Conservation (phyloP, 92 coral and sea anemone genomes). For the Porites rus region DNA sequence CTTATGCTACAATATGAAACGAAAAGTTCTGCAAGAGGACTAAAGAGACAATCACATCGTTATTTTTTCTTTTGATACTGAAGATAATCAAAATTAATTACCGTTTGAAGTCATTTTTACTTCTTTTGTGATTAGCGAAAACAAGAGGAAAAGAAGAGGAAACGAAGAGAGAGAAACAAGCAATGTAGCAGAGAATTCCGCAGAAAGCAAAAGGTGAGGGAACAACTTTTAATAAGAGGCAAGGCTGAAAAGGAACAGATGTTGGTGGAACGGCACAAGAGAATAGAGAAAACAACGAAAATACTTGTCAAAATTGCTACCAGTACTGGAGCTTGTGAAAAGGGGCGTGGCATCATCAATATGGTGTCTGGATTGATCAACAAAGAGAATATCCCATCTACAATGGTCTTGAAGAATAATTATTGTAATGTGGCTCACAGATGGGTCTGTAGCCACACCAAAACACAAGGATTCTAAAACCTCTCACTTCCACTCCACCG, state of each 20-base stretch:
- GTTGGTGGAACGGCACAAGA: constrained; percentile 61
- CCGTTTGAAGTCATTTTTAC: too few relatives aligned
- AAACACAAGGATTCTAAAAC: constrained; percentile 37
- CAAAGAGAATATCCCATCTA: constrained; percentile 53
- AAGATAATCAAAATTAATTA: too few relatives aligned
- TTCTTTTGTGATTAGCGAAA: constrained; percentile 43
- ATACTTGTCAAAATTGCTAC: constrained; percentile 61
- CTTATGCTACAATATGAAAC: too few relatives aligned
- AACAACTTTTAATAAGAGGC: constrained; percentile 75
- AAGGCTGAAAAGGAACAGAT: constrained; percentile 72
- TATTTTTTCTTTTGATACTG: too few relatives aligned
- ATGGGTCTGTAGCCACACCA: constrained; percentile 23
- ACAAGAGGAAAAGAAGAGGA: constrained; percentile 78
- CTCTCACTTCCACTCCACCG: background rate
- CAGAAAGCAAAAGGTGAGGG: constrained; percentile 85
- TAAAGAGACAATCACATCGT: too few relatives aligned
- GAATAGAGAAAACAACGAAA: constrained; percentile 77
- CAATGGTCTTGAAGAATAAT: background rate
- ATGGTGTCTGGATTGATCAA: constrained; percentile 57
- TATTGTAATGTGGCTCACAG: constrained; percentile 1
- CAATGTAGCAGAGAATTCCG: constrained; percentile 96
- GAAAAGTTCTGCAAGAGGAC: too few relatives aligned
- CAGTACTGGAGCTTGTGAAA: constrained; percentile 67
- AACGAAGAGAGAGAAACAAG: constrained; percentile 92
- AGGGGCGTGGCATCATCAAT: constrained; percentile 60